Base-by-base conservation (phyloP, 2,113 vertebrate species). In the Corynorhinus townsendii region DNA sequence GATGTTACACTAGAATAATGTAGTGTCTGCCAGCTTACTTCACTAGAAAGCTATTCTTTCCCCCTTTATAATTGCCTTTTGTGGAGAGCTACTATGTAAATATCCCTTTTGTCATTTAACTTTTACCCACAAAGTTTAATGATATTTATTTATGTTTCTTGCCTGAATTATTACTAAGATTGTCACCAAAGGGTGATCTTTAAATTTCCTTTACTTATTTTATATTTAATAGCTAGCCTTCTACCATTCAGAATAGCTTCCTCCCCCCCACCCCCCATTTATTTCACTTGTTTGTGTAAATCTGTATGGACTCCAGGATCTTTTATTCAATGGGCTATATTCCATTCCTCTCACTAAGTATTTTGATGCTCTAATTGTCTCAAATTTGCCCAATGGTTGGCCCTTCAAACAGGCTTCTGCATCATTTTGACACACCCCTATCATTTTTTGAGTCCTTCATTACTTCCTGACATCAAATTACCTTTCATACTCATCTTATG, bases 101-200 rank as follows among this genome's bases (percentile, higher is more conserved):
- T 76, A 84, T 93, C 40, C 49, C 20, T 72, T 47, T 90, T 87
- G 56, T 54, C 33, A 76, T 89, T 56, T 77, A 68, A 77, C 33
- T 93, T 84, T 87, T 54, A 68, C 28, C 49, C 40, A 69, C 4
- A 85, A 84, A 66, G 45, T 91, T 80, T 81, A 40, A 69, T 59
- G 52, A 69, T 59, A 59, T 73, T 64, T 12, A 35, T 84, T 75
- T 79, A 83, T 35, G 28, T 80, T 86, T 93, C 33, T 92, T 81
- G 24, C 76, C 79, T 91, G 92, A 91, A 83, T 75, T 72, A 84
- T 83, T 82, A 56, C 66, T 84, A n/a, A 56, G 38, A 94, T 81
- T 66, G 2, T 72, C 75, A 24, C 54, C 76, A 94, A 91, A 75
- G 75, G 64, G 47, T 69, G 56, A 82, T 85, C 94, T 96, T 86